These are phyloP conservation scores for Brachionus asplanchnoidis DNA, from an alignment of 1,140 invertebrate genomes.

Conservation along the genomic window DNA sequence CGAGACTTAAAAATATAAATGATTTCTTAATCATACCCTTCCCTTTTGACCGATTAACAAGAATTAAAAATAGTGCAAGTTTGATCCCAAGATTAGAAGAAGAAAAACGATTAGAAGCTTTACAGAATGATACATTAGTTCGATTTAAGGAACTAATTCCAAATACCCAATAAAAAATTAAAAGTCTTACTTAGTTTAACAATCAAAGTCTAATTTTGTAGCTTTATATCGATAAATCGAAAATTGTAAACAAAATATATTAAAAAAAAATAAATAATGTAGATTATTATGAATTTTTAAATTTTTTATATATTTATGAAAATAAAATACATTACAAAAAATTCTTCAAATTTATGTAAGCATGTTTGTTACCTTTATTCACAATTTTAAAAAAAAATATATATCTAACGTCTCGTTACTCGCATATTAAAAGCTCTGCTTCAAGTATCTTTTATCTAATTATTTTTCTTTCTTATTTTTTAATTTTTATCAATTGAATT, in stretches of 20 bases:
- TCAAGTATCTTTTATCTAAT: neutral
- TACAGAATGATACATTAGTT: neutral
- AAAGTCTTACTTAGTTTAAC: neutral
- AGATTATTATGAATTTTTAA: no score
- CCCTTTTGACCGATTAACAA: neutral
- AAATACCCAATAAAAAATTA: neutral
- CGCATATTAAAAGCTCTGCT: neutral
- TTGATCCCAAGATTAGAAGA: neutral
- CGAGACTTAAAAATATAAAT: conserved; percentile 1
- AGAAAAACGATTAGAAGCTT: neutral
- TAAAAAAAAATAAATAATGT: no score
- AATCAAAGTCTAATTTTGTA: neutral
- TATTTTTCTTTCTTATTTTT: no score
- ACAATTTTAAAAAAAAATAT: neutral
- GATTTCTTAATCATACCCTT: neutral
- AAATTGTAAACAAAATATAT: no score
- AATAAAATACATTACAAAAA: neutral
- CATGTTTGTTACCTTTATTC: neutral
- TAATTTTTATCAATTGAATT: no score
- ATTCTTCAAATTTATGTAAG: no score
- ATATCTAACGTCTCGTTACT: neutral
- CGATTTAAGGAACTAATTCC: neutral
- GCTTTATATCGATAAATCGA: no score
- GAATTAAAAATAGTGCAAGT: neutral
- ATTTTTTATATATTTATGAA: neutral